Base-by-base conservation (phyloP, 2,888 invertebrate genomes). In the Oscheius onirici region DNA sequence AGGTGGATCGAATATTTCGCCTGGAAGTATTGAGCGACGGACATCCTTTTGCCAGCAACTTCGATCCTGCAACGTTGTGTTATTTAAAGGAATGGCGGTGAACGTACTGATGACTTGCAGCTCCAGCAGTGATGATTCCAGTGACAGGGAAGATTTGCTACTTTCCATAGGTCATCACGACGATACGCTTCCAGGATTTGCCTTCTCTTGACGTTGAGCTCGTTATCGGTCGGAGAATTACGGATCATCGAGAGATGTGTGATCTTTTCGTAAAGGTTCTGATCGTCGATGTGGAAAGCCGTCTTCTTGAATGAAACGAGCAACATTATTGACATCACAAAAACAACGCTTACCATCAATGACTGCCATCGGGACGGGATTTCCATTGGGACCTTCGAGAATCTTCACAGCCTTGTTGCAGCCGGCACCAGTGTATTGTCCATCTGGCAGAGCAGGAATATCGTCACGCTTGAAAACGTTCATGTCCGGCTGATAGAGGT, bases 1-100 rank as follows among this genome's bases (percentile, higher is more conserved):
- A 80, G 69, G 0, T 20, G 8, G 5, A 79, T 44, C 2, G 70
- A 51, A 66, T 79, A 81, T 17, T 77, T 74, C 11, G 63, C 63
- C 11, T 40, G 6, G 46, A 69, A 81, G 43, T 81, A 72, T 41
- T 74, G 66, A n/a, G 22, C 20, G 13, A 71, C 60, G 24, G 41
- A 34, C 20, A 71, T 51, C 15, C 46, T 51, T 67, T 58, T 46
- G 15, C 65, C 71, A 43, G 72, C 61, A 17, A 26, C 1, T 13
- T 51, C 41, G 17, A 55, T n/a, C 20, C 67, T 67, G 22, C 6
- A 61, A 61, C n/a, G n/a, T n/a, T n/a, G n/a, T n/a, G n/a, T n/a
- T n/a, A n/a, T 20, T 15, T 34, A 22, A 8, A 55, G 3, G 26
- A 28, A 8, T 43, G 5, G 28, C 3, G n/a, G 6, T 13, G 58